Evolutionary conservation across 2,888 invertebrate genomes (phyloP).

Genomic region (Drosophila lacicola): DNA sequence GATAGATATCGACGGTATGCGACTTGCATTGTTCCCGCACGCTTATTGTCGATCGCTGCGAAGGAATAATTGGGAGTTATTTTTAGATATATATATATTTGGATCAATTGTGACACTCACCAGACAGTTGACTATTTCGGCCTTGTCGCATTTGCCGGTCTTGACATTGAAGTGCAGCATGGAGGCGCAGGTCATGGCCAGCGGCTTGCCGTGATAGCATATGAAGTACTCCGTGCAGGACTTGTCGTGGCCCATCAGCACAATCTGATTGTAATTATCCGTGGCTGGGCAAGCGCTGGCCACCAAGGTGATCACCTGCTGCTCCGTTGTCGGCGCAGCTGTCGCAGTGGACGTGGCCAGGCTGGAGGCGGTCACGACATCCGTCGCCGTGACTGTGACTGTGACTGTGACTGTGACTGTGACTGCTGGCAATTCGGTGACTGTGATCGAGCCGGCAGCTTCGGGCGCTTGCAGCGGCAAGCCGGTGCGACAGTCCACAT

Average conservation of each 20-base stretch:
- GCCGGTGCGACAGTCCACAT: slow-evolving; percentile 63
- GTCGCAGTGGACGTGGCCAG: not conserved
- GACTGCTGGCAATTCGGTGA: slow-evolving; percentile 4
- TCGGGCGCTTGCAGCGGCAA: slow-evolving; percentile 5
- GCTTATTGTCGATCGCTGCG: slow-evolving; percentile 55
- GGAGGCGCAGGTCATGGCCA: slow-evolving; percentile 77
- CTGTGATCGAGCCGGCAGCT: not conserved
- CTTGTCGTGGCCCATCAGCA: slow-evolving; percentile 67
- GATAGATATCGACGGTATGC: slow-evolving; percentile 74
- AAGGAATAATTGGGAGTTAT: not conserved
- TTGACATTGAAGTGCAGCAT: slow-evolving; percentile 76
- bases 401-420: not conserved
- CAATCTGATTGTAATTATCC: slow-evolving; percentile 68
- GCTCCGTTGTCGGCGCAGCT: not conserved
- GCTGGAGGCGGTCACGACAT: not conserved
- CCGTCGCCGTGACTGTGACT: not conserved
- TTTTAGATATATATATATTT: not conserved
- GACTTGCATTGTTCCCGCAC: slow-evolving; percentile 72
- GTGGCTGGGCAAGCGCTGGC: slow-evolving; percentile 64
- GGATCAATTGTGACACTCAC: slow-evolving; percentile 51
- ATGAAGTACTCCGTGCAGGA: slow-evolving; percentile 82
- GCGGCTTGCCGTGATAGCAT: slow-evolving; percentile 73
- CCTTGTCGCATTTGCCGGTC: slow-evolving; percentile 79
- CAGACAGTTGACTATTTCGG: slow-evolving; percentile 75
- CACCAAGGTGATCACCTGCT: slow-evolving; percentile 27